These are phyloP conservation scores for Astyanax mexicanus DNA, from an alignment of 2,797 vertebrate species.

Conservation along the genomic window DNA sequence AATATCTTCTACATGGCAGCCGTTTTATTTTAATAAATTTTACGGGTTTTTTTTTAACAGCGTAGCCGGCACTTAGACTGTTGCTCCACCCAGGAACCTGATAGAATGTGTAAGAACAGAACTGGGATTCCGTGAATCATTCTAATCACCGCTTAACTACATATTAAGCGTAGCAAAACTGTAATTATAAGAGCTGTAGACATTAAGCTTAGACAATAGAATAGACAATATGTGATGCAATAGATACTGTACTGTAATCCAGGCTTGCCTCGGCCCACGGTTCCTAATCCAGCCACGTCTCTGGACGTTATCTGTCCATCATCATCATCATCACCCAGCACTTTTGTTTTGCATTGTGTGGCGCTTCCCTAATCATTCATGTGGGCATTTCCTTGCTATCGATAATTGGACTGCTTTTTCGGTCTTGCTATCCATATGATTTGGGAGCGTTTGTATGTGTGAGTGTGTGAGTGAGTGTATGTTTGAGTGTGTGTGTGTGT, in stretches of 20 bases:
- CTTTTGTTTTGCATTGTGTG: constrained; percentile 37
- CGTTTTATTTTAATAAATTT: too few species aligned
- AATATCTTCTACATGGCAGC: too few species aligned
- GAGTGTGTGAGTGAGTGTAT: constrained; percentile 23
- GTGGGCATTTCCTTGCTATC: constrained; percentile 31
- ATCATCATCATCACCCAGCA: constrained; percentile 36
- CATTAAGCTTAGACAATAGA: constrained; percentile 1
- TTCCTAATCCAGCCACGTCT: not conserved
- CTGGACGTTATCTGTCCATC: constrained; percentile 21
- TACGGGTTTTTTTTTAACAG: too few species aligned
- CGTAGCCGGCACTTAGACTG: too few species aligned
- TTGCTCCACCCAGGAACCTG: too few species aligned
- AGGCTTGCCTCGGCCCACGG: not conserved
- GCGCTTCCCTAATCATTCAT: constrained; percentile 39
- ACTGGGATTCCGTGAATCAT: too few species aligned
- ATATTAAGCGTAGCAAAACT: too few species aligned
- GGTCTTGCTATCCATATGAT: constrained; percentile 23
- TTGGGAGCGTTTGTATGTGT: constrained; percentile 15
- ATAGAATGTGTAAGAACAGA: too few species aligned
- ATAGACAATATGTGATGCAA: not conserved
- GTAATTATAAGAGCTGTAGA: too few species aligned
- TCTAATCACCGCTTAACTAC: too few species aligned
- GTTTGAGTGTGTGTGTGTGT: not conserved
- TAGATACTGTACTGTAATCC: not conserved
- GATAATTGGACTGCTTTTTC: constrained; percentile 26